phyloP scores from a whole-genome alignment of 2,797 vertebrate species.

The Takifugu ocellatus region DNA sequence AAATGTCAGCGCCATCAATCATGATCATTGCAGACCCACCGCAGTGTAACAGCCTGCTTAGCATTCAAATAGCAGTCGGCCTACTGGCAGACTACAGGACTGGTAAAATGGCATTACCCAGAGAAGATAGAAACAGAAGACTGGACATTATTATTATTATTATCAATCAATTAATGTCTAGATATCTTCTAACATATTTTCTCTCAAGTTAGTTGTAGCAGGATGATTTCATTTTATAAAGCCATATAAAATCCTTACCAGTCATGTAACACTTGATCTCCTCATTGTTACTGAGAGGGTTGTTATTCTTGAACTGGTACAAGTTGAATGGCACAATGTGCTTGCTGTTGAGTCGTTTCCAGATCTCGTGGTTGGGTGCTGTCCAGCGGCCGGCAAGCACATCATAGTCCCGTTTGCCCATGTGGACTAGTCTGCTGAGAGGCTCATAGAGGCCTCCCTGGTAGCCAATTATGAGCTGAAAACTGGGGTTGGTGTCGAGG shows the following conservation, averaged over 20 bases:
- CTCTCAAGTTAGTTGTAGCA: background rate
- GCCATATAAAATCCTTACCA: conserved; percentile 71
- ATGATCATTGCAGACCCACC: conserved; percentile 53
- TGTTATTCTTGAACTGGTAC: conserved; percentile 99
- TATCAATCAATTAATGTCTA: background rate
- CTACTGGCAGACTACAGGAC: conserved; percentile 49
- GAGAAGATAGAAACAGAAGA: conserved; percentile 8
- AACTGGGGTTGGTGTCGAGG: conserved; percentile 93
- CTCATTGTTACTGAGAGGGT: conserved; percentile 91
- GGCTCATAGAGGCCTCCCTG: conserved; percentile 95
- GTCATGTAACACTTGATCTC: conserved; percentile 99
- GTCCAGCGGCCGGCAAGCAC: conserved; percentile 96
- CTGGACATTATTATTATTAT: background rate
- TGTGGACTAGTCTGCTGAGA: conserved; percentile 91
- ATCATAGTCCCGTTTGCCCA: conserved; percentile 94
- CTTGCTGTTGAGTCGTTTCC: conserved; percentile 90
- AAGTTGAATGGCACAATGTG: conserved; percentile 95
- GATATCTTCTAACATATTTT: background rate
- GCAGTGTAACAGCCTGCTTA: conserved; percentile 64
- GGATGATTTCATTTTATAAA: background rate
- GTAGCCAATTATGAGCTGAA: conserved; percentile 93
- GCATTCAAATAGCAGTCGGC: conserved; percentile 65
- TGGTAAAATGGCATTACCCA: conserved; percentile 46
- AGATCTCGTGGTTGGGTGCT: conserved; percentile 89
- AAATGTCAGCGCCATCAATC: conserved; percentile 84